Conservation (phyloP, 2,888 invertebrate species). For the Ochropacha duplaris region DNA sequence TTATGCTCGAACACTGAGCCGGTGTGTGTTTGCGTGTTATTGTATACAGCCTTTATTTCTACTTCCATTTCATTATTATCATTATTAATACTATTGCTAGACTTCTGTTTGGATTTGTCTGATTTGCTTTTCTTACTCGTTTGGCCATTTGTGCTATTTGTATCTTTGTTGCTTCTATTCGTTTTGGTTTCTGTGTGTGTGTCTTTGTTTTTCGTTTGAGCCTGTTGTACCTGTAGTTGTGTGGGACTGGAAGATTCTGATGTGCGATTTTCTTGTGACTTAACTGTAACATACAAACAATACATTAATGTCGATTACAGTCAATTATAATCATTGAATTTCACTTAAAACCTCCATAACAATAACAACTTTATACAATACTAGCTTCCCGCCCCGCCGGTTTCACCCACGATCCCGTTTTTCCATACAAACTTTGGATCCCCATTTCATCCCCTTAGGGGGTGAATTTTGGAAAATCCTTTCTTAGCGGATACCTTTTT, state of each 20-base stretch:
- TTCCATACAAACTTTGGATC: too few relatives aligned
- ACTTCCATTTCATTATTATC: conserved; percentile 17
- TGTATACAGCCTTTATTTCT: conserved; percentile 27
- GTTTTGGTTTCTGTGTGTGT: conserved; percentile 67
- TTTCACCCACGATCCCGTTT: too few relatives aligned
- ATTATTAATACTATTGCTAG: conserved; percentile 70
- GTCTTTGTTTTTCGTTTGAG: conserved; percentile 79
- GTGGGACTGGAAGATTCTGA: conserved; percentile 79
- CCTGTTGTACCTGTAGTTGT: conserved; percentile 58
- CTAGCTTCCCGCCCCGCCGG: too few relatives aligned
- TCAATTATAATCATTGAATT: too few relatives aligned
- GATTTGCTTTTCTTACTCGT: conserved; percentile 65
- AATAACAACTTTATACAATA: too few relatives aligned
- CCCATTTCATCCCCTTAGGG: too few relatives aligned
- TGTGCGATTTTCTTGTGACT: conserved; percentile 80
- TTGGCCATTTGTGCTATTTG: conserved; percentile 74
- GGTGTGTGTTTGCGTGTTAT: conserved; percentile 29
- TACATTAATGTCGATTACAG: not conserved
- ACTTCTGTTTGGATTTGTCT: conserved; percentile 80
- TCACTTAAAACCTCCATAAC: too few relatives aligned
- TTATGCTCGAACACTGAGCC: conserved; percentile 70
- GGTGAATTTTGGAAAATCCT: too few relatives aligned
- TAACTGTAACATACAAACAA: conserved; percentile 52
- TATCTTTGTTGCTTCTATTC: conserved; percentile 63
- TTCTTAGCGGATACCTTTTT: too few relatives aligned